These are phyloP conservation scores for Procambarus virginalis DNA, from an alignment of 1,140 invertebrate genomes.

Conservation along the genomic window DNA sequence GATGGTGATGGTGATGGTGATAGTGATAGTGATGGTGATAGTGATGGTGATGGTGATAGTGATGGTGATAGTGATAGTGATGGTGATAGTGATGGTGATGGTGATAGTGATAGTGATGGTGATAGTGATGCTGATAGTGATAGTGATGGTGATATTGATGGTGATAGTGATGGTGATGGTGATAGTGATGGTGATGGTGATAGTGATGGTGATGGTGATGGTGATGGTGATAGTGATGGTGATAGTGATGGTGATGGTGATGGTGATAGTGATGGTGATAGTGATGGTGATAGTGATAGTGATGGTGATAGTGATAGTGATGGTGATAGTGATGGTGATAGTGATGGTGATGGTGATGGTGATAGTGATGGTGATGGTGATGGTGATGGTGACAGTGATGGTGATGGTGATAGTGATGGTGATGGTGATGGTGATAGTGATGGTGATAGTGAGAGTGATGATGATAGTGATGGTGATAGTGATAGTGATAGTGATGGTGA, in stretches of 20 bases:
- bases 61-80: background rate
- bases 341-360: background rate
- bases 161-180: background rate
- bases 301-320: background rate
- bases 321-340: background rate
- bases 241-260: background rate
- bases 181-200: background rate
- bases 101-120: background rate
- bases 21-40: background rate
- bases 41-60: background rate
- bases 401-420: background rate
- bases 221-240: background rate
- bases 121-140: background rate
- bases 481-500: background rate
- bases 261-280: background rate
- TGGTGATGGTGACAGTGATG: background rate
- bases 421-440: background rate
- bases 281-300: background rate
- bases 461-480: background rate
- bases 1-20: background rate
- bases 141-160: background rate
- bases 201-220: background rate
- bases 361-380: background rate
- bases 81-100: background rate
- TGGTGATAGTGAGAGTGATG: background rate